Evolutionary conservation across 2,797 vertebrate genomes (phyloP), one percentile per base, ranked within the genome.

Genomic region (Melanogrammus aeglefinus): DNA sequence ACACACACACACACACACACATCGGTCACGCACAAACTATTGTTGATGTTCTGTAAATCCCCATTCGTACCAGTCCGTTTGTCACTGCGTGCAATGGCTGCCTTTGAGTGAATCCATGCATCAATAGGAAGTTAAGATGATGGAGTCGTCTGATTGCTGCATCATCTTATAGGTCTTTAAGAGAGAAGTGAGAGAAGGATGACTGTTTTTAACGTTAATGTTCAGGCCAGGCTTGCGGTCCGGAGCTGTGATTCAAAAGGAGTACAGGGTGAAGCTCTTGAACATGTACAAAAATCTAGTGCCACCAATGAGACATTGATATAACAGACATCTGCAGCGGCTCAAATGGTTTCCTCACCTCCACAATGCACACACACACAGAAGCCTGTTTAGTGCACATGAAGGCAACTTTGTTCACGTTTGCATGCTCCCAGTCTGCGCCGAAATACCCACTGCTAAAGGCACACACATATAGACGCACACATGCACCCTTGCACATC

Each of bases 261-360:
- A 80, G 80, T 79, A 47, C 76, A 81, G 75, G 81, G 36, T 9
- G 36, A 16, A 39, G 27, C 6, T 33, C 16, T 75, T 71, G 70
- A 21, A 24, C 73, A 75, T 76, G 72, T 47, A n/a, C n/a, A 69
- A 72, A 71, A 74, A 47, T 47, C 24, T 69, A 75, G 36, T 47
- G 8, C 75, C 44, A 18, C 44, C 16, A 47, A 47, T 18, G 44
- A 18, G 16, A 57, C 57, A 71, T 38, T 74, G 1, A 81, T 82
- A 79, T 78, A 76, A 77, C 72, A 75, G 63, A 72, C 78, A 71
- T 81, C 44, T 12, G 75, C 77, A 70, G 73, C 47, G 51, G 69
- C 79, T 36, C 4, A 29, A 80, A 76, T 51, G 27, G 9, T 31
- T 74, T 79, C 44, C 72, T 80, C 82, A 81, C 70, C 77, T 80